A percentile compares a stretch with the other conserved stretches of the same genome.
Evolutionary conservation across 2,888 invertebrate species (phyloP).

Genomic region (Trichopoda pennipes): DNA sequence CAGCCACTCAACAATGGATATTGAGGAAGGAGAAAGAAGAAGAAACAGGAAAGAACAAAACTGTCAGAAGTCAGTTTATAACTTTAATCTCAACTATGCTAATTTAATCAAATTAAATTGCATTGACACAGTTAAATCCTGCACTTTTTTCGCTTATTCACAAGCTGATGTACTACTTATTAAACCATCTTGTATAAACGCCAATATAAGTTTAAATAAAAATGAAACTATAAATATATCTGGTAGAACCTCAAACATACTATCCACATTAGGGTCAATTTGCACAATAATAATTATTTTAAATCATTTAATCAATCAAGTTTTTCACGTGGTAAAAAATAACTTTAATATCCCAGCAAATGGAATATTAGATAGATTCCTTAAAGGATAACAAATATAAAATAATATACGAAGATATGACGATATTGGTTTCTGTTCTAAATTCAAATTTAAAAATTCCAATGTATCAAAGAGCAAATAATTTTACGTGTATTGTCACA

Average conservation of each 20-base stretch:
- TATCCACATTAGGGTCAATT: slow-evolving; percentile 28
- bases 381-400: neutral
- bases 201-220: neutral
- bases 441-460: slow-evolving; percentile 4
- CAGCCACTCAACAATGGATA: too few relatives aligned
- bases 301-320: neutral
- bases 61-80: too few relatives aligned
- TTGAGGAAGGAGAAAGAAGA: too few relatives aligned
- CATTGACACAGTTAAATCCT: too few relatives aligned
- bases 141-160: slow-evolving; percentile 2
- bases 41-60: too few relatives aligned
- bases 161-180: slow-evolving; percentile 4
- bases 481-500: slow-evolving; percentile 36
- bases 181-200: slow-evolving; percentile 23
- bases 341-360: slow-evolving; percentile 6
- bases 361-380: slow-evolving; percentile 9
- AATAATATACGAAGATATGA: slow-evolving; percentile 15
- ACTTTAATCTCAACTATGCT: too few relatives aligned
- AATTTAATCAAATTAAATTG: too few relatives aligned
- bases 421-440: neutral
- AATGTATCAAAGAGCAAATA: slow-evolving; percentile 23
- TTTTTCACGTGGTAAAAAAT: neutral
- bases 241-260: neutral
- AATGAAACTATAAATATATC: slow-evolving; percentile 16
- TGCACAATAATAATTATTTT: neutral